Conservation (phyloP, 2,888 invertebrate species). For the Eristalinus aeneus region DNA sequence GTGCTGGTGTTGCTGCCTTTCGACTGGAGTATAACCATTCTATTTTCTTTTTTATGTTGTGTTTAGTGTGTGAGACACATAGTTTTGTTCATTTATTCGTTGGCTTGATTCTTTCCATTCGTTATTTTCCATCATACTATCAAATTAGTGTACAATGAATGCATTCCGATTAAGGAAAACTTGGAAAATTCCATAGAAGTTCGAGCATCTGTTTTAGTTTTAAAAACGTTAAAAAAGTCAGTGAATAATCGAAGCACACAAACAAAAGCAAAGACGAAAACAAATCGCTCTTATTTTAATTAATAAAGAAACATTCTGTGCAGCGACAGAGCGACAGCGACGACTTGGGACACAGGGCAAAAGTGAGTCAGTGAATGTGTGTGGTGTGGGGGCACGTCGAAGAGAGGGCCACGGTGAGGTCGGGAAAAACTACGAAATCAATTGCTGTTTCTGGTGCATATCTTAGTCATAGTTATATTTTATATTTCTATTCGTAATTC, state of each 20-base stretch:
- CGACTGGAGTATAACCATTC: slow-evolving; percentile 67
- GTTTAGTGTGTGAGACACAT: slow-evolving; percentile 55
- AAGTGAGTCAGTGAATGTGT: slow-evolving; percentile 62
- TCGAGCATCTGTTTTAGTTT: slow-evolving; percentile 45
- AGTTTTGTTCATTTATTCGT: slow-evolving; percentile 40
- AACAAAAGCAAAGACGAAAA: neutral
- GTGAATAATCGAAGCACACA: slow-evolving; percentile 43
- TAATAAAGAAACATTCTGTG: slow-evolving; percentile 56
- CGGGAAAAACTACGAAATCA: slow-evolving; percentile 59
- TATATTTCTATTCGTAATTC: slow-evolving; percentile 44
- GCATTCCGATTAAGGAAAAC: slow-evolving; percentile 52
- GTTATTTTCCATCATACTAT: slow-evolving; percentile 36
- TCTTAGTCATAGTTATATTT: slow-evolving; percentile 68
- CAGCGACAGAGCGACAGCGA: slow-evolving; percentile 32
- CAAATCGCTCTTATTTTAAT: slow-evolving; percentile 43
- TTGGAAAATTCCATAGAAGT: slow-evolving; percentile 61
- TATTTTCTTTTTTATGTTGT: slow-evolving; percentile 61
- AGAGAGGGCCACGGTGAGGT: slow-evolving; percentile 10
- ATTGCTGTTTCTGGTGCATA: slow-evolving; percentile 53
- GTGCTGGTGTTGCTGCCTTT: slow-evolving; percentile 33
- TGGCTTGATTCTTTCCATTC: neutral
- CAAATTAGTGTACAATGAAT: slow-evolving; percentile 40
- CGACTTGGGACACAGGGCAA: slow-evolving; percentile 34
- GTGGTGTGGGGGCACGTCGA: slow-evolving; percentile 2
- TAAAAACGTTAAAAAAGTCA: slow-evolving; percentile 11